phyloP scores from a whole-genome alignment of 2,797 vertebrate genomes.

The Hyperoplus immaculatus region DNA sequence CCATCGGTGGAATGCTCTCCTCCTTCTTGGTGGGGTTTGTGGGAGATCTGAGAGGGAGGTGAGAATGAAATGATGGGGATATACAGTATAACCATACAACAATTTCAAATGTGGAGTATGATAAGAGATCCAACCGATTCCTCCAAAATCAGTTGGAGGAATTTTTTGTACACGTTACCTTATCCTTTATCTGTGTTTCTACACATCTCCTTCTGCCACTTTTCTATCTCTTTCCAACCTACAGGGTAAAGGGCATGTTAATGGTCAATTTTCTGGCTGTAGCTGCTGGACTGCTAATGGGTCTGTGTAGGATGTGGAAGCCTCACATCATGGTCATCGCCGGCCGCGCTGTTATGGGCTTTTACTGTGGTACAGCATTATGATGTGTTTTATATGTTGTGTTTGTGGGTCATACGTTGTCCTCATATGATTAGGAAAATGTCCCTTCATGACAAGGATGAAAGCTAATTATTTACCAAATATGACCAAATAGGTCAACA shows the following conservation, averaged over 20 bases:
- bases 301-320: constrained; percentile 89
- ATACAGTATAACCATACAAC: no score
- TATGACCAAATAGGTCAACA: no score
- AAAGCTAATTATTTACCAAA: not conserved
- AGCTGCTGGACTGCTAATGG: constrained; percentile 92
- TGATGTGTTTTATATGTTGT: no score
- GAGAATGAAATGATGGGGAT: constrained; percentile 22
- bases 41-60: constrained; percentile 93
- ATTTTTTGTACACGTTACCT: not conserved
- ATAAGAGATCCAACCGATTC: not conserved
- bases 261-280: constrained; percentile 91
- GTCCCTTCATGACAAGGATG: not conserved
- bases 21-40: constrained; percentile 96
- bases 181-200: not conserved
- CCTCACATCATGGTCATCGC: constrained; percentile 93
- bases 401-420: not conserved
- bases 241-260: constrained; percentile 94
- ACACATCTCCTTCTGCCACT: not conserved
- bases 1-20: constrained; percentile 93
- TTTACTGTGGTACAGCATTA: constrained; percentile 91
- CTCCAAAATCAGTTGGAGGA: not conserved
- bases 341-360: constrained; percentile 92
- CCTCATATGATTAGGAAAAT: not conserved
- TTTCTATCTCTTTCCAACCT: constrained; percentile 5
- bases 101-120: not conserved